Percentiles rank a stretch among this genome's conserved stretches.
Conservation (phyloP, 64 coral and sea anemone genomes). For the Actinia equina region DNA sequence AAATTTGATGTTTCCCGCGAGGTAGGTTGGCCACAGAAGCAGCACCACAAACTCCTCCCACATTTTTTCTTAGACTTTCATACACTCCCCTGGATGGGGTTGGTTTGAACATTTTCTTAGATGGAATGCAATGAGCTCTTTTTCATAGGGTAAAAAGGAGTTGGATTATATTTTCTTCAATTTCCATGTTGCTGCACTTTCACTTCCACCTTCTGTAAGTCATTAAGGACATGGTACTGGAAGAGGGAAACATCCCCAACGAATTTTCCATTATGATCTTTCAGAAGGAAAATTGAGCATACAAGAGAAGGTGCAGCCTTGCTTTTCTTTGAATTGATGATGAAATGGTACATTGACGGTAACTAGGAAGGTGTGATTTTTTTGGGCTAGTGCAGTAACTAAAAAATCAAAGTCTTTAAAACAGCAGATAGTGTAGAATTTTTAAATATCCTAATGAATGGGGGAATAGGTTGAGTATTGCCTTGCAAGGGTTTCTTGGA, state of each 20-base stretch:
- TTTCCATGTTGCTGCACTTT: conserved; percentile 46
- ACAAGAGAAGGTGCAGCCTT: conserved; percentile 36
- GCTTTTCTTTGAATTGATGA: conserved; percentile 46
- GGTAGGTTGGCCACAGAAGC: conserved; percentile 18
- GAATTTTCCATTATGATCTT: conserved; percentile 15
- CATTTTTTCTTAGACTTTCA: background rate
- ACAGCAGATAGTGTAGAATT: no score
- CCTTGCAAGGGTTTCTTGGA: no score
- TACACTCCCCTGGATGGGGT: background rate
- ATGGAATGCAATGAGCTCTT: conserved; percentile 28
- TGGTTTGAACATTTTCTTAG: conserved; percentile 15
- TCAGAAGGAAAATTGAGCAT: conserved; percentile 40
- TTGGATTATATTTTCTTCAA: conserved; percentile 4
- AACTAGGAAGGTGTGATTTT: no score
- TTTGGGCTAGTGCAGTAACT: no score
- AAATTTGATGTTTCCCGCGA: conserved; percentile 38
- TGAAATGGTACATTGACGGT: conserved; percentile 12
- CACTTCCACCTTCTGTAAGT: conserved; percentile 32
- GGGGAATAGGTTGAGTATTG: no score
- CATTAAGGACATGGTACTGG: conserved; percentile 38
- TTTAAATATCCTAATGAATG: no score
- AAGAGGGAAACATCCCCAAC: conserved; percentile 43
- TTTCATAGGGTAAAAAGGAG: conserved; percentile 45
- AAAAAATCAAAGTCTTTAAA: no score
- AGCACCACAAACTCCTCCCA: conserved; percentile 37